Base-by-base conservation (phyloP, 2,888 invertebrate species). In the Stenchaetothrips biformis region DNA sequence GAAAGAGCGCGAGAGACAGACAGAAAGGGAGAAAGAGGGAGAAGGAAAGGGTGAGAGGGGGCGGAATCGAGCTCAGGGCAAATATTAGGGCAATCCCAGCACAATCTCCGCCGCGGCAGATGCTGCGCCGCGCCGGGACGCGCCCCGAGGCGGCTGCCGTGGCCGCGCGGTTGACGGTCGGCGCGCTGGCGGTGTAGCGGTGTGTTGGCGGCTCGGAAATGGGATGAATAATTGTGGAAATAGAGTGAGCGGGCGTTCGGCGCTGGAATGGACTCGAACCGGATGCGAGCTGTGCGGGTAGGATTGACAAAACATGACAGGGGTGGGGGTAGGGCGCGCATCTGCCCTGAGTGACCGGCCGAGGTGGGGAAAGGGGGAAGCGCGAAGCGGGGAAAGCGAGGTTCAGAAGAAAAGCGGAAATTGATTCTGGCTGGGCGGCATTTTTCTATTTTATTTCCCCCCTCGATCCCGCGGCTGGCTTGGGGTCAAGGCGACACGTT, bases 21-120 rank as follows among this genome's bases (percentile, higher is more conserved):
- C 2, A 16, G 25, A 62, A 25, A 27, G 62, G 21, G 37, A 21
- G 62, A 53, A n/a, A 48, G 25, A 59, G 47, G 47, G 80, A 48
- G 49, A 53, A 4, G 3, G 25, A 62, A 25, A 27, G 62, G 21
- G 37, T 7, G 62, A 53, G 62, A 67, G 53, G 13, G 27, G 18
- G n/a, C 11, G n/a, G 27, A 53, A 77, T 21, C 78, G 18, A 7
- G 11, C 48, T 47, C 37, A 37, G 37, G 37, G 48, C 67, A 67
- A 49, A 49, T 37, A 48, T 79, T 49, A 78, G 79, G 81, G 81
- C 81, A 48, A 81, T 81, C 79, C 21, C 81, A 80, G 82, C 79
- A 82, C 83, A 53, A 82, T 82, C 78, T 83, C 82, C 7, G 83
- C 82, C 62, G 81, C 81, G 47, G 81, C 82, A 67, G 67, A 67